Evolutionary conservation across 2,888 invertebrate genomes (phyloP).

Genomic region (Omphaloscelis lunosa): DNA sequence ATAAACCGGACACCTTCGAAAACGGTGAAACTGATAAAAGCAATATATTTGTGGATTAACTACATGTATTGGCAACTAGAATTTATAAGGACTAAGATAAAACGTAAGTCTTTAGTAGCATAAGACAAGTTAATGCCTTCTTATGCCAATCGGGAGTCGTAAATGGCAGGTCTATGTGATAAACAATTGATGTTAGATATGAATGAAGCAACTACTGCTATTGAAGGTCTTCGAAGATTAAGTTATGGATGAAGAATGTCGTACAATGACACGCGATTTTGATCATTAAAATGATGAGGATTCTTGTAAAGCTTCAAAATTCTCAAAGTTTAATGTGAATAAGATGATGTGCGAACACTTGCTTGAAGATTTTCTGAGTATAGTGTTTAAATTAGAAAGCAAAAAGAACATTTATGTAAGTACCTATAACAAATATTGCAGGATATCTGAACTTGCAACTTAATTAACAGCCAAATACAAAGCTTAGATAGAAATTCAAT

Average conservation of each 20-base stretch:
- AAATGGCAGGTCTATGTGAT: slow-evolving; percentile 61
- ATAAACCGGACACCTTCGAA: slow-evolving; percentile 3
- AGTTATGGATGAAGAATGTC: not conserved
- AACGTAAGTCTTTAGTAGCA: not conserved
- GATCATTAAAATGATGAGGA: not conserved
- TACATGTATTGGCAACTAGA: slow-evolving; percentile 45
- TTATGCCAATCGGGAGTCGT: slow-evolving; percentile 60
- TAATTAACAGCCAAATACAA: not conserved
- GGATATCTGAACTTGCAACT: too few relatives aligned
- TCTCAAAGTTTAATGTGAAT: not conserved
- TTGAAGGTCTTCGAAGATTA: slow-evolving; percentile 49
- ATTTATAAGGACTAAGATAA: slow-evolving; percentile 59
- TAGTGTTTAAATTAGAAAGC: not conserved
- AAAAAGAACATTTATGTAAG: not conserved
- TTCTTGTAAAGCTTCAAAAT: not conserved
- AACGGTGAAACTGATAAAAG: slow-evolving; percentile 37
- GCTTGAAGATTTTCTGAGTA: not conserved
- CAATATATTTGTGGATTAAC: slow-evolving; percentile 51
- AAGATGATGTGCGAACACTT: not conserved
- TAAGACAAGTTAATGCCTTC: slow-evolving; percentile 70
- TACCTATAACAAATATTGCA: not conserved
- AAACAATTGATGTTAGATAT: slow-evolving; percentile 57
- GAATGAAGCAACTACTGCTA: slow-evolving; percentile 15
- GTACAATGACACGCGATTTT: not conserved
- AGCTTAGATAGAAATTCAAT: not conserved